Conservation (phyloP, 2,113 vertebrate species). For the Phylloscopus trochiloides region DNA sequence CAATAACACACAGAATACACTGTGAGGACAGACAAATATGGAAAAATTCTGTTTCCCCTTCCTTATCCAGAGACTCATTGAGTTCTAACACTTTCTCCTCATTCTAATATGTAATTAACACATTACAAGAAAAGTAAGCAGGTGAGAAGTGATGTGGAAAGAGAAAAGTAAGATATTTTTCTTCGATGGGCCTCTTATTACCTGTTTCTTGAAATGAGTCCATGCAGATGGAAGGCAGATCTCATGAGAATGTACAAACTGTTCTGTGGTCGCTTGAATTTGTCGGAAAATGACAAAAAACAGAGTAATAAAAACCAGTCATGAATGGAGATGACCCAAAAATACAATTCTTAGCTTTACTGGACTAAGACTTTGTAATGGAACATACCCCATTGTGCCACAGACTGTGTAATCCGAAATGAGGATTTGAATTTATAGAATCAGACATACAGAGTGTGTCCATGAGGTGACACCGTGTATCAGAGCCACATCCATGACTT, state of each 20-base stretch:
- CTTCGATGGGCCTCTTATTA: not conserved
- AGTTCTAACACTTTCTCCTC: not conserved
- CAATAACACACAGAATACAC: not conserved
- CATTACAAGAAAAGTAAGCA: not conserved
- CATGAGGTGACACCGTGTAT: rapidly evolving
- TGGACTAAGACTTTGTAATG: not conserved
- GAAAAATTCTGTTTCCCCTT: not conserved
- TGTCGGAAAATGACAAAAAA: not conserved
- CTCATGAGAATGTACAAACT: not conserved
- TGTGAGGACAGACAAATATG: not conserved
- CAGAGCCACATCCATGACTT: not conserved
- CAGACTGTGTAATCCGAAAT: not conserved
- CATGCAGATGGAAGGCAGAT: not conserved
- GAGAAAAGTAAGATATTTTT: not conserved
- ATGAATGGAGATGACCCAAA: not conserved
- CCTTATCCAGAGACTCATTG: not conserved
- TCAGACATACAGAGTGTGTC: not conserved
- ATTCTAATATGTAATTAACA: not conserved
- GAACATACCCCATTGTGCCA: not conserved
- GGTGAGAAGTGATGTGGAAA: not conserved
- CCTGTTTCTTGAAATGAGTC: not conserved
- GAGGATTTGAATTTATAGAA: not conserved
- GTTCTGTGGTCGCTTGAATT: not conserved
- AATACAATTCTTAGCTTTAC: not conserved
- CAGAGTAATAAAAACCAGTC: not conserved